These are phyloP conservation scores for Poeciliopsis paucimaculata DNA, from an alignment of 2,797 vertebrate genomes.

Conservation along the genomic window DNA sequence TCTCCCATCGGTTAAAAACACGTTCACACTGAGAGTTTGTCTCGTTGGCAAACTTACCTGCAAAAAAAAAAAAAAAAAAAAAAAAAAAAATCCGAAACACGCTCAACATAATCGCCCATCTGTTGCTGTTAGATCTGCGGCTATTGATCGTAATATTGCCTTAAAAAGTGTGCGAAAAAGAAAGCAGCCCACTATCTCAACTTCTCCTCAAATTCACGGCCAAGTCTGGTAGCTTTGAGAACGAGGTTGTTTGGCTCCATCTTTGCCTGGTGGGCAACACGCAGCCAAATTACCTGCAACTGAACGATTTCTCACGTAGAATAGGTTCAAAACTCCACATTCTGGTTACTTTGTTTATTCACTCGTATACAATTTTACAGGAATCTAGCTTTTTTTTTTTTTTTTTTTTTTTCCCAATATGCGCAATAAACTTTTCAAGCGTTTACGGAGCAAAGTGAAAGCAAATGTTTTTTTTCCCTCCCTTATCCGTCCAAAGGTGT, in stretches of 20 bases:
- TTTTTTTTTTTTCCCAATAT: too few relatives aligned
- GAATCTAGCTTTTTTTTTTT: background rate
- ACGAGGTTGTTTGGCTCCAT: background rate
- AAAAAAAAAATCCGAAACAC: slow-evolving; percentile 40
- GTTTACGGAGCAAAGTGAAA: background rate
- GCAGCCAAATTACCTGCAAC: slow-evolving; percentile 7
- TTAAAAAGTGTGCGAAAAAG: slow-evolving; percentile 28
- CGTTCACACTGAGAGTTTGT: slow-evolving; percentile 1
- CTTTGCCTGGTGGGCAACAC: background rate
- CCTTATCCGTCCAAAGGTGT: slow-evolving; percentile 14
- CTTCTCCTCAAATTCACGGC: slow-evolving; percentile 25
- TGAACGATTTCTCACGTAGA: background rate
- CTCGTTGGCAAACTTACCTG: slow-evolving; percentile 24
- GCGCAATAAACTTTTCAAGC: background rate
- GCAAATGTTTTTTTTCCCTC: slow-evolving; percentile 2
- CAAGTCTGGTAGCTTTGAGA: slow-evolving; percentile 25
- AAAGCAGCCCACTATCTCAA: slow-evolving; percentile 18
- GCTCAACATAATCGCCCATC: slow-evolving; percentile 39
- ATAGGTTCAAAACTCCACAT: background rate
- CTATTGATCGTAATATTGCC: slow-evolving; percentile 46
- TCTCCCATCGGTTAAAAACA: background rate
- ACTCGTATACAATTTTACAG: background rate
- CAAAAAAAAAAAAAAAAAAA: slow-evolving; percentile 31
- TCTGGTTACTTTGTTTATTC: slow-evolving; percentile 9
- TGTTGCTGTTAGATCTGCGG: slow-evolving; percentile 58